Conservation (phyloP, 2,797 vertebrate genomes). For the Rhinatrema bivittatum region DNA sequence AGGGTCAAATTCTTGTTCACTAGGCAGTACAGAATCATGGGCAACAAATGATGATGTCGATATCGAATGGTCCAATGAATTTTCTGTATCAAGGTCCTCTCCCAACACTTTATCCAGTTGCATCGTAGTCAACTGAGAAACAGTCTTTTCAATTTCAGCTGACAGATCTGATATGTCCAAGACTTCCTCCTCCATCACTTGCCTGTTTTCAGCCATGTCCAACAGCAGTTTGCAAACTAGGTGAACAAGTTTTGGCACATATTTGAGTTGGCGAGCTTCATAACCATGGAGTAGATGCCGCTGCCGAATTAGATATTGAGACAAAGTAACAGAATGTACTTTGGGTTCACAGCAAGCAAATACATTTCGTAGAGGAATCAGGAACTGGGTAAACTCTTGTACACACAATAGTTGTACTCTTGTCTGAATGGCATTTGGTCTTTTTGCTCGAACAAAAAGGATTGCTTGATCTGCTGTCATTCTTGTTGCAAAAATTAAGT, state of each 20-base stretch:
- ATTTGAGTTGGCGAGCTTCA: slow-evolving; percentile 85
- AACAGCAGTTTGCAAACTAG: slow-evolving; percentile 77
- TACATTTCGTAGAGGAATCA: slow-evolving; percentile 78
- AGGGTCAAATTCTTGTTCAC: slow-evolving; percentile 62
- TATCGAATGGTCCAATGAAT: slow-evolving; percentile 33
- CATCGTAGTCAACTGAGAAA: slow-evolving; percentile 75
- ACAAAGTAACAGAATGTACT: slow-evolving; percentile 71
- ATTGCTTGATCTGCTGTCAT: slow-evolving; percentile 96
- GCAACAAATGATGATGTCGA: slow-evolving; percentile 18
- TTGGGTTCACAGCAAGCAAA: slow-evolving; percentile 81
- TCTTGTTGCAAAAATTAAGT: slow-evolving; percentile 87
- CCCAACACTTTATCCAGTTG: slow-evolving; percentile 72
- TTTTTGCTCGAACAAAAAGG: slow-evolving; percentile 85
- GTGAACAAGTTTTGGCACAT: slow-evolving; percentile 87
- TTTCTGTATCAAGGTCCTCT: slow-evolving; percentile 58
- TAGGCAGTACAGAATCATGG: slow-evolving; percentile 47
- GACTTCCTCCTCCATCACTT: slow-evolving; percentile 59
- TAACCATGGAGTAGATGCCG: slow-evolving; percentile 91
- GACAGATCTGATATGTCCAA: slow-evolving; percentile 73
- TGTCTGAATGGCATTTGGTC: slow-evolving; percentile 92
- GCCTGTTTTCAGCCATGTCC: slow-evolving; percentile 80
- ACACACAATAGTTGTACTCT: slow-evolving; percentile 87
- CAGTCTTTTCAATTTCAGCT: slow-evolving; percentile 82
- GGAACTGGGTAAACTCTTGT: slow-evolving; percentile 87
- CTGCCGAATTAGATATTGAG: slow-evolving; percentile 89